These are phyloP conservation scores for Drosophila miranda DNA, from an alignment of 1,140 invertebrate genomes.

Conservation along the genomic window DNA sequence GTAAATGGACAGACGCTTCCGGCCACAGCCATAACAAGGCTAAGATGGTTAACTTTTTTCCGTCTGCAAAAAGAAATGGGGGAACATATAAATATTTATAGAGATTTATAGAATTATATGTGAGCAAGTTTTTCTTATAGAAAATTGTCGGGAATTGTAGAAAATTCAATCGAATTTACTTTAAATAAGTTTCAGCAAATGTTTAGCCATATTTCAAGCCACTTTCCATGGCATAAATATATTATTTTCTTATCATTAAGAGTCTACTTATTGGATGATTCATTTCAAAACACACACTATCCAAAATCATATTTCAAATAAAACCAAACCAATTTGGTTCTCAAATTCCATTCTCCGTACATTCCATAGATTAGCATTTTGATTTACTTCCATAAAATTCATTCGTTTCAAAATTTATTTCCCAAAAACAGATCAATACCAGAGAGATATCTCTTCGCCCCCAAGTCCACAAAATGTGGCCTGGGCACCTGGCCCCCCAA, in stretches of 20 bases:
- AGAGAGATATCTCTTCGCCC: neutral
- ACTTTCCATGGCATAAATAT: no score
- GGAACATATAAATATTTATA: neutral
- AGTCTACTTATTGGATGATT: no score
- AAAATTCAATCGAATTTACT: no score
- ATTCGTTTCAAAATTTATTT: neutral
- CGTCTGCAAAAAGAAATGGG: neutral
- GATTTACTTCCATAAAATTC: slow-evolving; percentile 14
- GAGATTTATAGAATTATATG: neutral
- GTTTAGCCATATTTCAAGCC: no score
- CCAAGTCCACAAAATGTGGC: neutral
- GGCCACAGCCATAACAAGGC: slow-evolving; percentile 12
- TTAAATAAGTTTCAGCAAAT: no score
- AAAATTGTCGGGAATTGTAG: no score
- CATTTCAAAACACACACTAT: slow-evolving; percentile 1
- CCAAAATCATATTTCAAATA: slow-evolving; percentile 1
- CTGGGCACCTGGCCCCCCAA: neutral
- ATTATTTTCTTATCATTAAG: no score
- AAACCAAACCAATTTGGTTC: neutral
- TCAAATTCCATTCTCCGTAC: neutral
- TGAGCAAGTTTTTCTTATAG: no score
- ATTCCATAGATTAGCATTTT: slow-evolving; percentile 20
- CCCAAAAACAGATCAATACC: slow-evolving; percentile 11
- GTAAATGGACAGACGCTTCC: slow-evolving; percentile 21
- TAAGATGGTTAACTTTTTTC: slow-evolving; percentile 20